Evolutionary conservation across 2,797 vertebrate genomes (phyloP).

Genomic region (Typhlichthys eigenmanni): DNA sequence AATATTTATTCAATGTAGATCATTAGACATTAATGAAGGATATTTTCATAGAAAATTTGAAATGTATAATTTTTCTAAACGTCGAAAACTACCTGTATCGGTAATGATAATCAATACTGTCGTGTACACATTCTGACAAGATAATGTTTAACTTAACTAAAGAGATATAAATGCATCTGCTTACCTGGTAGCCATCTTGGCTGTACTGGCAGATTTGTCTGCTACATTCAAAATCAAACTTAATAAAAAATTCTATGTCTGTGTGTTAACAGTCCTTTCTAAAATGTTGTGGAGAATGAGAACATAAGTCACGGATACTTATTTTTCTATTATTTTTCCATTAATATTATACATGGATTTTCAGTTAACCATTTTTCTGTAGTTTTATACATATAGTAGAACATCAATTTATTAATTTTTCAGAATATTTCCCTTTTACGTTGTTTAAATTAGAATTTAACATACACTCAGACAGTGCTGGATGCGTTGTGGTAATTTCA

Average conservation of each 20-base stretch:
- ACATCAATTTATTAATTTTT: slow-evolving; percentile 16
- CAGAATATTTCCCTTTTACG: not conserved
- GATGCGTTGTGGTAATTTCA: slow-evolving; percentile 23
- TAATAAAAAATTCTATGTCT: not conserved
- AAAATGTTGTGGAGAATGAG: slow-evolving; percentile 21
- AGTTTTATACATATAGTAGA: slow-evolving; percentile 14
- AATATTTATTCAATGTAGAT: not conserved
- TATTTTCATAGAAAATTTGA: not conserved
- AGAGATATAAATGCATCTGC: no score
- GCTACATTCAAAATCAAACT: not conserved
- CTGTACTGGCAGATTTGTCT: no score
- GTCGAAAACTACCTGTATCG: no score
- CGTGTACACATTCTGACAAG: no score
- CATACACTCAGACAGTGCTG: slow-evolving; percentile 16
- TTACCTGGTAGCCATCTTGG: no score
- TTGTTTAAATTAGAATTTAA: slow-evolving; percentile 20
- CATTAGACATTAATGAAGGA: not conserved
- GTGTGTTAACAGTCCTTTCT: slow-evolving; percentile 13
- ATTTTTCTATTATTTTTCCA: slow-evolving; percentile 17
- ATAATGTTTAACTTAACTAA: no score
- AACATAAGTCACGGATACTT: slow-evolving; percentile 20
- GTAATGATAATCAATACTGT: no score
- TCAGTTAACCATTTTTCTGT: slow-evolving; percentile 19
- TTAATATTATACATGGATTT: slow-evolving; percentile 17
- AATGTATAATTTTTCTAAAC: not conserved